Evolutionary conservation across 2,888 invertebrate species (phyloP), one percentile per base, ranked within the genome.

Genomic region (Shargacucullia verbasci): DNA sequence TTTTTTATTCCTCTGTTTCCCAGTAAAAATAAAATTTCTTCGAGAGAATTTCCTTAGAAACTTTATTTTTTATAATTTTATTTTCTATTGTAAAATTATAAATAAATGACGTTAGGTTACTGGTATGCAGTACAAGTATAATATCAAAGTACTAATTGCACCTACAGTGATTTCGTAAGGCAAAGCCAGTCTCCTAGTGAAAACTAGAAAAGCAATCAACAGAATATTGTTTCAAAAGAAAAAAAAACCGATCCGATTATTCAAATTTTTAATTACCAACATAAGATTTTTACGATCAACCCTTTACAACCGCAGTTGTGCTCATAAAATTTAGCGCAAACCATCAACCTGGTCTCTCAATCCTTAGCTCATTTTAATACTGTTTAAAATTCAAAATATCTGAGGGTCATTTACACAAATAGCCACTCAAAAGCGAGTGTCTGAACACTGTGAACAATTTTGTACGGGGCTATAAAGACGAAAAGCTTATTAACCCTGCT

Each of bases 331-430:
- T 83, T 56, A 61, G 70, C 67, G 50, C 50, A 38, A 52, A 60
- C 43, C 54, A 70, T 64, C 54, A 76, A 70, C 69, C 70, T 52
- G 65, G 64, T 47, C 58, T 73, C 73, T 55, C 81, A 88, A 88
- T 87, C 89, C 86, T 81, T 80, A 73, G 76, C 79, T 79, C 73
- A 69, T 85, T 87, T 84, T 79, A 87, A 82, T 83, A 79, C 80
- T 76, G 82, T 82, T 82, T 82, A 81, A 86, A 85, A 84, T 84
- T 85, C 76, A 75, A 69, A 73, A 81, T 81, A 87, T 87, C 82
- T 83, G 77, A 78, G 80, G 74, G 83, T 82, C 84, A 83, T 90
- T 90, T 86, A 80, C 81, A 85, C 81, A 85, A 89, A 90, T 79
- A 76, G 75, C 78, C 77, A 77, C 78, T 82, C 79, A 76, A 73